Base-by-base conservation (phyloP, 2,888 invertebrate species). In the Stenurella melanura region DNA sequence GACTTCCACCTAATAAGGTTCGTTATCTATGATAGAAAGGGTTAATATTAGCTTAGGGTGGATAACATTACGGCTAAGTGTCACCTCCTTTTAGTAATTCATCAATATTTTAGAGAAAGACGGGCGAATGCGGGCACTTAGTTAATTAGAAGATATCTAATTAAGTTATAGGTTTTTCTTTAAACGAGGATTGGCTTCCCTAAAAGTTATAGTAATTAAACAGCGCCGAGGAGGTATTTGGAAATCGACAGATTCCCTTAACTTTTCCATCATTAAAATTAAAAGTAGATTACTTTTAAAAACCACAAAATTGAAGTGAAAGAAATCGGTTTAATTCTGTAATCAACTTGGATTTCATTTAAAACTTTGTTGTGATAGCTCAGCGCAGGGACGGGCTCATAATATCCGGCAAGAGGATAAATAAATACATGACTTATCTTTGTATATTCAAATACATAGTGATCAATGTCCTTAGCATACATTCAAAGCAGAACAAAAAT, bases 101-200 rank as follows among this genome's bases (percentile, higher is more conserved):
- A 81, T 79, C 81, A 81, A 81, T 81, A 81, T 76, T 76, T 78
- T 61, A 69, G 77, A 76, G 75, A 72, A 71, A 77, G 74, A 75
- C 67, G 71, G 64, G 72, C 67, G 67, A 26, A 54, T 56, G 69
- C 76, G 81, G 82, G 81, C 86, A 87, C 87, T 87, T 87, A 87
- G 86, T 87, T 87, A 87, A 87, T 87, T 87, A 87, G 86, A 84
- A 85, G 85, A 86, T 86, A 87, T 86, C 84, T 86, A 87, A 87
- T 87, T 86, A 86, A 87, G 86, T 86, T 87, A 87, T 87, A 86
- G 86, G 87, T 86, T 86, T 86, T 80, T 80, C 86, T 87, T 85
- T 83, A 84, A 87, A 75, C 73, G 85, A 84, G 86, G 86, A 87
- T 86, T 85, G 85, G 84, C 84, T 86, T 83, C 82, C 78, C 79